phyloP scores from a whole-genome alignment of 1,140 invertebrate species.

The Kradibia gibbosae region DNA sequence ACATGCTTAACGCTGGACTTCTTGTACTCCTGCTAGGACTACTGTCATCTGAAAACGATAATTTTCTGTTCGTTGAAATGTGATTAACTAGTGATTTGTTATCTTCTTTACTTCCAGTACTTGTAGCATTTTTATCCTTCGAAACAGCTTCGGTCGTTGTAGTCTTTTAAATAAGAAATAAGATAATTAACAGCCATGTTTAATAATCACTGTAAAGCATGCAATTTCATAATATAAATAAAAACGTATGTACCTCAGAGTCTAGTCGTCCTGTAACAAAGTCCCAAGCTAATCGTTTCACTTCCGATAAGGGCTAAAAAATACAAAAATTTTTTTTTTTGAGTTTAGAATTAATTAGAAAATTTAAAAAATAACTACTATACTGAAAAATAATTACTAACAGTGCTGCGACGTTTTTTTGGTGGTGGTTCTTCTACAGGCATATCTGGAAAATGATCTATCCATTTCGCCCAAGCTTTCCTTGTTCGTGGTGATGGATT shows the following conservation, averaged over 20 bases:
- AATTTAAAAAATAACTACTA: slow-evolving; percentile 1
- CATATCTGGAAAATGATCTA: slow-evolving; percentile 70
- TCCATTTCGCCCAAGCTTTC: slow-evolving; percentile 72
- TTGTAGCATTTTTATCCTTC: neutral
- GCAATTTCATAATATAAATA: neutral
- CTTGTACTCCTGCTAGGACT: slow-evolving; percentile 44
- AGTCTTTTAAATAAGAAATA: neutral
- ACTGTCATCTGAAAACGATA: slow-evolving; percentile 59
- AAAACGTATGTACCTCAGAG: slow-evolving; percentile 10
- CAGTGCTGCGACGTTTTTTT: slow-evolving; percentile 69
- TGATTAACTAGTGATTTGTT: neutral
- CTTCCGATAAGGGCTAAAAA: slow-evolving; percentile 72
- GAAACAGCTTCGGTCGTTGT: neutral
- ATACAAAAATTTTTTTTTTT: slow-evolving; percentile 32
- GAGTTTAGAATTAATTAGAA: slow-evolving; percentile 29
- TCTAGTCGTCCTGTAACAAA: slow-evolving; percentile 41
- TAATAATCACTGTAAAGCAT: neutral
- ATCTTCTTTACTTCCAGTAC: slow-evolving; percentile 5
- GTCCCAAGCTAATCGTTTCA: slow-evolving; percentile 70
- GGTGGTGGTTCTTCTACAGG: slow-evolving; percentile 61
- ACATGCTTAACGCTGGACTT: slow-evolving; percentile 62
- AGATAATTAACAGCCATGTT: neutral
- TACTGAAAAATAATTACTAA: slow-evolving; percentile 59
- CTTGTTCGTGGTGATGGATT: slow-evolving; percentile 73
- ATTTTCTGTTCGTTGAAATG: slow-evolving; percentile 58